Conservation (phyloP, 2,797 vertebrate species). For the Xenentodon cancila region DNA sequence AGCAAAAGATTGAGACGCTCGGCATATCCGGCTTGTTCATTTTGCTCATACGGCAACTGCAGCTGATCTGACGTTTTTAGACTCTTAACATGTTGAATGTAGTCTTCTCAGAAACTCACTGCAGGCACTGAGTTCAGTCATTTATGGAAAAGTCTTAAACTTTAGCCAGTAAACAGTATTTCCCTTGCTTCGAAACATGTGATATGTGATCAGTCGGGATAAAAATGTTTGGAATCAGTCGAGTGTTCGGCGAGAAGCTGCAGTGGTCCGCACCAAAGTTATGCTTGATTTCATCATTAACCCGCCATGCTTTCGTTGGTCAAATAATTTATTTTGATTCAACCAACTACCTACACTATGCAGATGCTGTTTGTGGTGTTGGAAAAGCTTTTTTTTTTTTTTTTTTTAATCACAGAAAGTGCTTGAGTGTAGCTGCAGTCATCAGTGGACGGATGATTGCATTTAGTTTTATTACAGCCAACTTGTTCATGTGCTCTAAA, state of each 20-base stretch:
- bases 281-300: no score
- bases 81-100: constrained; percentile 43
- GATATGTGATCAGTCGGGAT: background rate
- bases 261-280: no score
- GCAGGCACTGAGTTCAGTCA: constrained; percentile 9
- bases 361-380: no score
- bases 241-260: no score
- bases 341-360: no score
- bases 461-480: no score
- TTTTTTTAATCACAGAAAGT: no score
- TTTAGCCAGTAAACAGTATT: background rate
- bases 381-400: no score
- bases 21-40: background rate
- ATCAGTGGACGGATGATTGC: no score
- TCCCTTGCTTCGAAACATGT: background rate
- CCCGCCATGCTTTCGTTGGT: background rate
- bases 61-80: constrained; percentile 19
- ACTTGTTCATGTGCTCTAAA: background rate
- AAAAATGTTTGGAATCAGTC: no score
- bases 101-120: constrained; percentile 16
- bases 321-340: background rate
- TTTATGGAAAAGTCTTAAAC: background rate
- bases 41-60: constrained; percentile 13
- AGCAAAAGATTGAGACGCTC: background rate
- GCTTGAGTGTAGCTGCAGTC: background rate